Evolutionary conservation across 2,797 vertebrate genomes (phyloP), one percentile per base, ranked within the genome.

Genomic region (Balearica regulorum): DNA sequence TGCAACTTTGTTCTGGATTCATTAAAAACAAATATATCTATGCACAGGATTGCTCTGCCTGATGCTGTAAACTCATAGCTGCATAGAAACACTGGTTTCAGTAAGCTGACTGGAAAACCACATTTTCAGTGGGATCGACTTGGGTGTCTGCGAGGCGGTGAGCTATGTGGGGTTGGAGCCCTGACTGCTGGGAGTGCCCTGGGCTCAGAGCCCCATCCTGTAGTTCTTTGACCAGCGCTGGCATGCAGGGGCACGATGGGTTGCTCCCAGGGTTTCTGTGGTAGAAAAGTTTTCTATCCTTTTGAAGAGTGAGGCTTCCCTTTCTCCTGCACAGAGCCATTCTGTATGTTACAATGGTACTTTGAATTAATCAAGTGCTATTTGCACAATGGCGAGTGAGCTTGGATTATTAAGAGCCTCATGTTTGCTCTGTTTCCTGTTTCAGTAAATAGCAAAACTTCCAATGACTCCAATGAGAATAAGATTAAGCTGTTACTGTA

Each of bases 401-500:
- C 93, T 79, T 31, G 70, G 43, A 26, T 83, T 91, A 83, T 92
- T 86, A 91, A 96, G 65, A 66, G 71, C 65, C 90, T 79, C 1
- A 1, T 95, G 72, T 95, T 95, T 96, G 94, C 79, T 94, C 79
- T 94, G 62, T 66, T 91, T 91, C 70, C 39, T 66, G 33, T 88
- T 96, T 91, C 89, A 92, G 80, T 90, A 94, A 96, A 87, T 91
- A 90, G 54, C 80, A 84, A 90, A 96, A 91, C 44, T 95, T 94
- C 25, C 89, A 92, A 5, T 80, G 70, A 70, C 54, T 93, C 84
- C 78, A 77, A 6, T 91, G 90, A 96, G 94, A 93, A 79, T 87
- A 94, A 90, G 86, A 94, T 95, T 44, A 94, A 84, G 91, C 55
- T 88, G 83, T 92, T 90, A 94, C 79, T 94, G 68, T 95, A 94